A percentile compares a stretch with the other conserved stretches of the same genome.
Evolutionary conservation across 2,888 invertebrate genomes (phyloP).

Genomic region (Nomada ruficornis): DNA sequence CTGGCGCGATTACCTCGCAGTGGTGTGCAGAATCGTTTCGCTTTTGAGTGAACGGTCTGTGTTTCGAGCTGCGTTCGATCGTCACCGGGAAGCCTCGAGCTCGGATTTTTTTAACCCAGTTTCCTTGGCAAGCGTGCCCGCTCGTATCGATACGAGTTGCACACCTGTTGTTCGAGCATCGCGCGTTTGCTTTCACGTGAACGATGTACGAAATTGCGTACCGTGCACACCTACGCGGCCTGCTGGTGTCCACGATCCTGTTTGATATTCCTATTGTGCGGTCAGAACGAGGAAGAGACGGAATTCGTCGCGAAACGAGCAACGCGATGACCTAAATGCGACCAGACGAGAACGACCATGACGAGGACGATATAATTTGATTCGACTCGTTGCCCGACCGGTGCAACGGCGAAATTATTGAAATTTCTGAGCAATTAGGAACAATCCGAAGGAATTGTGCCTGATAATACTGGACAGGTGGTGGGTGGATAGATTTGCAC

Average conservation of each 20-base stretch:
- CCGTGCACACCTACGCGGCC: conserved; percentile 16
- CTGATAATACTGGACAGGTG: background rate
- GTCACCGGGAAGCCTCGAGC: conserved; percentile 34
- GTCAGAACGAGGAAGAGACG: conserved; percentile 52
- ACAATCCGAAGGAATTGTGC: conserved; percentile 42
- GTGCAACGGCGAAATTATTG: conserved; percentile 32
- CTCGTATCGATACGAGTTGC: conserved; percentile 39
- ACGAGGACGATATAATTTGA: conserved; percentile 51
- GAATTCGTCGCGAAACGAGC: conserved; percentile 48
- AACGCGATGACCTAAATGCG: conserved; percentile 67
- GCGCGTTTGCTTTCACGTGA: conserved; percentile 26
- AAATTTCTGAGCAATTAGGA: conserved; percentile 47
- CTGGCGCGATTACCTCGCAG: background rate
- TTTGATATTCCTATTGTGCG: conserved; percentile 74
- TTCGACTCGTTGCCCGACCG: conserved; percentile 18
- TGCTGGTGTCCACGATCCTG: conserved; percentile 41
- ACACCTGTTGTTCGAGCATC: conserved; percentile 68
- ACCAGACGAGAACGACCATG: conserved; percentile 35
- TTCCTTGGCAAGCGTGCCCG: conserved; percentile 56
- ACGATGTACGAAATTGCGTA: conserved; percentile 35
- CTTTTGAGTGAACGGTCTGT: conserved; percentile 38
- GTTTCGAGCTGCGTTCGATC: background rate
- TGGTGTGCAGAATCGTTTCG: background rate
- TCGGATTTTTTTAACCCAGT: conserved; percentile 48
- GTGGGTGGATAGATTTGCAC: background rate